Conservation (phyloP, 2,797 vertebrate species). For the Chelonia mydas region DNA sequence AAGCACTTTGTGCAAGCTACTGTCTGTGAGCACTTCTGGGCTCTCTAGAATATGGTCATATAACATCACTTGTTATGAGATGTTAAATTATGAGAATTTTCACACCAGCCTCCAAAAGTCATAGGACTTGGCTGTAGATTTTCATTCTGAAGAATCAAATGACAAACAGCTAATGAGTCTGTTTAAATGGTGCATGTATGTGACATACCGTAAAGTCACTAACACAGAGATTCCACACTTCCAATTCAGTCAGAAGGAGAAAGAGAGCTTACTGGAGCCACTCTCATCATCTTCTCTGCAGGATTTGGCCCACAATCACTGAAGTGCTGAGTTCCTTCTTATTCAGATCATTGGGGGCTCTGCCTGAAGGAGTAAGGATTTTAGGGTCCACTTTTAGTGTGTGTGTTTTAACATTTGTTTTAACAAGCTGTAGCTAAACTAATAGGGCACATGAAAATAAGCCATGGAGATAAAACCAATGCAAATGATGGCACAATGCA, state of each 20-base stretch:
- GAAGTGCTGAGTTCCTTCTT: not conserved
- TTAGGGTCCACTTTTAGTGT: not conserved
- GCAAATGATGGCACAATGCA: slow-evolving; percentile 62
- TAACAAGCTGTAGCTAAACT: slow-evolving; percentile 56
- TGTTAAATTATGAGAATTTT: not conserved
- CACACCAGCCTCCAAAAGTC: accelerated
- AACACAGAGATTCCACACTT: slow-evolving; percentile 1
- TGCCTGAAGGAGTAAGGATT: not conserved
- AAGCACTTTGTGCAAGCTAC: not conserved
- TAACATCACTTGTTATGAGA: not conserved
- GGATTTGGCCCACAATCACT: not conserved
- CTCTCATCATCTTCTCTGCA: not conserved
- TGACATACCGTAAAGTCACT: accelerated
- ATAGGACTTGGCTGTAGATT: not conserved
- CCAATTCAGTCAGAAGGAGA: slow-evolving; percentile 12
- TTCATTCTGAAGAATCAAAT: not conserved
- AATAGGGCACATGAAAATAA: slow-evolving; percentile 68
- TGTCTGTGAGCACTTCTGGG: not conserved
- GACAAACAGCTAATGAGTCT: not conserved
- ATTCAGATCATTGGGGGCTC: not conserved
- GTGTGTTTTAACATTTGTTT: not conserved
- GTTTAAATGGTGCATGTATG: not conserved
- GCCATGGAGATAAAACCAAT: slow-evolving; percentile 67
- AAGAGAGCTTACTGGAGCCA: too few relatives aligned
- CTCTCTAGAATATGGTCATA: accelerated